phyloP scores from a whole-genome alignment of 2,797 vertebrate species.

The Buceros bicornis region DNA sequence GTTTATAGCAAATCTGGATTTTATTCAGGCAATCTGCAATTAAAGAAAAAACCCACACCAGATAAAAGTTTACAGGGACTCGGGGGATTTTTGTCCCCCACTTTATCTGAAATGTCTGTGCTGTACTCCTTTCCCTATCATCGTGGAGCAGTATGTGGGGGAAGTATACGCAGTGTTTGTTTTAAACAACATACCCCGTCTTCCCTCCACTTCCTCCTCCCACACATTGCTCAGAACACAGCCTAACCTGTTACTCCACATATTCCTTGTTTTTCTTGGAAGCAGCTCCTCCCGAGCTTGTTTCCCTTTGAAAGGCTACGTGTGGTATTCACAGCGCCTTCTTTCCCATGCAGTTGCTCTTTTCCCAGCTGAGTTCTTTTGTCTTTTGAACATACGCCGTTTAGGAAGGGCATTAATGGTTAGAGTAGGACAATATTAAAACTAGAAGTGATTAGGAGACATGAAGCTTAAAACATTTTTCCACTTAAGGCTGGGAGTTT shows the following conservation, averaged over 20 bases:
- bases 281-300: conserved; percentile 36
- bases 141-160: background rate
- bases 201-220: conserved; percentile 60
- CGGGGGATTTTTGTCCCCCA: background rate
- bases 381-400: background rate
- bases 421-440: background rate
- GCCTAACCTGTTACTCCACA: conserved; percentile 59
- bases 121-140: background rate
- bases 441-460: background rate
- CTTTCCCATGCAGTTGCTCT: conserved; percentile 49
- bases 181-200: conserved; percentile 4
- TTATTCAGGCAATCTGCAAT: background rate
- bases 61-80: background rate
- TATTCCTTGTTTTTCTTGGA: conserved; percentile 72
- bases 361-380: conserved; percentile 36
- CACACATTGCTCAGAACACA: conserved; percentile 51
- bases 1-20: background rate
- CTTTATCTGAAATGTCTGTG: background rate
- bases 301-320: conserved; percentile 43
- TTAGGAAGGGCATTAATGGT: background rate
- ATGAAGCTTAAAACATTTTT: background rate
- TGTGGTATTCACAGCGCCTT: background rate
- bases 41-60: background rate
- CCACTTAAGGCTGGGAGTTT: background rate
- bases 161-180: conserved; percentile 15